A percentile compares a stretch with the other conserved stretches of the same genome.
Evolutionary conservation across 2,888 invertebrate species (phyloP).

Genomic region (Apantesis nais): DNA sequence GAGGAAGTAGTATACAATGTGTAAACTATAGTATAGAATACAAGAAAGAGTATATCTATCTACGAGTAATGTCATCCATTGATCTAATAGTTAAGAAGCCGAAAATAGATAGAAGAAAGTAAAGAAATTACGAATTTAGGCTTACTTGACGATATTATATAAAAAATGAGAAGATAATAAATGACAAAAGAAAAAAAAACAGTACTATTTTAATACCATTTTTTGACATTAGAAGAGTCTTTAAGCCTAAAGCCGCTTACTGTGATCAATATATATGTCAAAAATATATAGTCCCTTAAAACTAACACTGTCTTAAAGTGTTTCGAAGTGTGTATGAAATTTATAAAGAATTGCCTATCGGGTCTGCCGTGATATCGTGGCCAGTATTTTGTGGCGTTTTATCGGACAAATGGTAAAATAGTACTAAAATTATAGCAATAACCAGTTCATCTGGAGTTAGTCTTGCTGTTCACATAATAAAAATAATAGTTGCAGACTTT

Average conservation of each 20-base stretch:
- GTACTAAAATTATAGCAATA: conserved; percentile 74
- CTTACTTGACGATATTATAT: conserved; percentile 43
- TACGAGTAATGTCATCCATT: conserved; percentile 32
- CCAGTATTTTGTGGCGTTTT: conserved; percentile 85
- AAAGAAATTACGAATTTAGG: conserved; percentile 42
- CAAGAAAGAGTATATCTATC: conserved; percentile 27
- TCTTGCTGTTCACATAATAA: conserved; percentile 79
- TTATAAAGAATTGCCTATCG: conserved; percentile 64
- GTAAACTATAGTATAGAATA: conserved; percentile 14
- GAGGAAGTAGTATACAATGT: background rate
- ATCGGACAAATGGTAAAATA: conserved; percentile 82
- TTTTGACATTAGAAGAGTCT: conserved; percentile 31
- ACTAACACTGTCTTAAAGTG: conserved; percentile 49
- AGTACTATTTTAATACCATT: background rate
- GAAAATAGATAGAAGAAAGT: conserved; percentile 28
- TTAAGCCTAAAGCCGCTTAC: conserved; percentile 52
- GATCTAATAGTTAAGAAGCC: conserved; percentile 30
- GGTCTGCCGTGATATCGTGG: conserved; percentile 80
- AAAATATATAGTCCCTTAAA: conserved; percentile 39
- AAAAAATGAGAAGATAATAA: background rate
- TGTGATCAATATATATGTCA: conserved; percentile 34
- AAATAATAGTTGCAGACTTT: conserved; percentile 68
- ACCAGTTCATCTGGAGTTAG: conserved; percentile 85
- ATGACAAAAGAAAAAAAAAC: background rate
- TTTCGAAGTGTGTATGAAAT: conserved; percentile 46